phyloP scores from a whole-genome alignment of 2,113 vertebrate species.

The Callocephalon fimbriatum region DNA sequence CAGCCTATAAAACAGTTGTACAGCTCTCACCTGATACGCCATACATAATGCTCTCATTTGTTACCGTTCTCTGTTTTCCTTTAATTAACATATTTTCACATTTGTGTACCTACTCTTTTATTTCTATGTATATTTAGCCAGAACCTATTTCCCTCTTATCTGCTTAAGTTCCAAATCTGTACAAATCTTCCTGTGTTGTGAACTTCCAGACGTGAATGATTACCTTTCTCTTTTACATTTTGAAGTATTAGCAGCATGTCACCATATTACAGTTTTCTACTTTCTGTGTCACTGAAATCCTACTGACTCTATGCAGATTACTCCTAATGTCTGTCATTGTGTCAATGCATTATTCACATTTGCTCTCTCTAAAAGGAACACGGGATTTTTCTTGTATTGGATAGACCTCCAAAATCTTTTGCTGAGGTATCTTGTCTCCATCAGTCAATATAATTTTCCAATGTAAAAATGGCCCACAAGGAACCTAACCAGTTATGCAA shows the following conservation, averaged over 20 bases:
- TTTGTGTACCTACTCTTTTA: neutral
- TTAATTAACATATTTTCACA: neutral
- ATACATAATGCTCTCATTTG: neutral
- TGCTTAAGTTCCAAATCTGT: neutral
- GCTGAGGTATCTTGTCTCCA: neutral
- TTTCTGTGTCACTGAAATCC: neutral
- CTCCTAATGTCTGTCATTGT: neutral
- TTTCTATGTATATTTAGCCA: neutral
- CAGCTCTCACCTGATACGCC: neutral
- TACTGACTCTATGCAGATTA: neutral
- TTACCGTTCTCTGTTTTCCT: neutral
- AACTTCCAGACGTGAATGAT: neutral
- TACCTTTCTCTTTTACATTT: neutral
- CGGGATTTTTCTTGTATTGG: neutral
- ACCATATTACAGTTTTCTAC: neutral
- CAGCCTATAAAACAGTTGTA: neutral
- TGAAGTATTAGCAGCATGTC: neutral
- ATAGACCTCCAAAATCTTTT: neutral
- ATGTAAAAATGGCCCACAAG: neutral
- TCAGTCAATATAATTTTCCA: neutral
- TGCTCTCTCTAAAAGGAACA: neutral
- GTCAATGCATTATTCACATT: neutral
- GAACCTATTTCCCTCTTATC: neutral
- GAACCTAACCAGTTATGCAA: neutral
- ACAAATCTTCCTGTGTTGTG: neutral